These are phyloP conservation scores for Synaphobranchus kaupii DNA, from an alignment of 2,797 vertebrate species.

Conservation along the genomic window DNA sequence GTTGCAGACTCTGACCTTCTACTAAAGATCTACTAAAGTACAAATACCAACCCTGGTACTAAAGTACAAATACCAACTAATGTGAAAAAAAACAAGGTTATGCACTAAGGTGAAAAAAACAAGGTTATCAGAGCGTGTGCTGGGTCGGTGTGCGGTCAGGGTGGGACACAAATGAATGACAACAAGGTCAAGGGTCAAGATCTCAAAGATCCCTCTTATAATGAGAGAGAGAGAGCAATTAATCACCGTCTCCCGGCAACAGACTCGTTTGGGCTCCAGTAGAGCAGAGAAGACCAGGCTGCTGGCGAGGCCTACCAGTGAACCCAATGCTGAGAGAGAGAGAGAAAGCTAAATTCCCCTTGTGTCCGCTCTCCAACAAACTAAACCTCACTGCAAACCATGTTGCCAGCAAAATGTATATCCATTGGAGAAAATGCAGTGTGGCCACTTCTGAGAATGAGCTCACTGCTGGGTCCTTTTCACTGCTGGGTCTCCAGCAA, in stretches of 20 bases:
- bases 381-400: not conserved
- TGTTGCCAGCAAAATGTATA: not conserved
- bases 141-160: no score
- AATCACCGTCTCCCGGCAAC: not conserved
- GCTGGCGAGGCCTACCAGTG: not conserved
- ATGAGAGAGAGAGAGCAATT: not conserved
- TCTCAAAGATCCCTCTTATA: not conserved
- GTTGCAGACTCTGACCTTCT: no score
- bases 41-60: no score
- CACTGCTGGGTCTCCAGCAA: not conserved
- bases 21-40: no score
- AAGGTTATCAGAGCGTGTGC: no score
- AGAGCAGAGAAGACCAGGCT: not conserved
- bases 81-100: not conserved
- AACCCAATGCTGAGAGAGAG: not conserved
- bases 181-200: not conserved
- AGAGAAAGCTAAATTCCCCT: no score
- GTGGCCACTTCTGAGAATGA: not conserved
- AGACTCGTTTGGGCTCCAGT: not conserved
- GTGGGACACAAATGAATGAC: no score
- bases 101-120: not conserved
- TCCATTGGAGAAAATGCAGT: not conserved
- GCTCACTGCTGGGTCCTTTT: not conserved
- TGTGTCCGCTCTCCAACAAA: not conserved
- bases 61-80: no score